Evolutionary conservation across 1,140 invertebrate genomes (phyloP).

Genomic region (Vollenhovia emeryi): DNA sequence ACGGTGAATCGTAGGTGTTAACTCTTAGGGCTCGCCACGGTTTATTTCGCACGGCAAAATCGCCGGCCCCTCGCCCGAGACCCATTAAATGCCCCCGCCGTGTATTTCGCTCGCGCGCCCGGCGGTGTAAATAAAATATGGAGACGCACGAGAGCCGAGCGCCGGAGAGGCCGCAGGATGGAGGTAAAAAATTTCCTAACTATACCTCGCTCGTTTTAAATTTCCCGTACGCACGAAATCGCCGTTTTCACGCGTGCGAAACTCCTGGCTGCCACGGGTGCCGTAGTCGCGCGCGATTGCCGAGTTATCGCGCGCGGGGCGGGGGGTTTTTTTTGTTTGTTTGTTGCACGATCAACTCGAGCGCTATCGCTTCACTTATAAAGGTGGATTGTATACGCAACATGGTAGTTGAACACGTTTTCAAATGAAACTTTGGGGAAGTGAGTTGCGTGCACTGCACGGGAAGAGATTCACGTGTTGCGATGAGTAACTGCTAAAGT

Average conservation of each 20-base stretch:
- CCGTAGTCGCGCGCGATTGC: conserved; percentile 11
- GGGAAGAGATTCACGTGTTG: background rate
- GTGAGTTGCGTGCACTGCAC: background rate
- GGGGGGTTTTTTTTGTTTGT: too few relatives aligned
- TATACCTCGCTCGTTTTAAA: conserved; percentile 2
- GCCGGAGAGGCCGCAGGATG: conserved; percentile 74
- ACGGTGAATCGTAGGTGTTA: conserved; percentile 11
- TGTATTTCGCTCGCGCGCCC: background rate
- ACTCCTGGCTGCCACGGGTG: conserved; percentile 1
- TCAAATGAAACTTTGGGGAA: background rate
- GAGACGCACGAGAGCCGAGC: conserved; percentile 68
- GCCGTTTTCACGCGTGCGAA: background rate
- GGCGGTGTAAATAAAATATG: conserved; percentile 72
- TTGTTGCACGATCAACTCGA: background rate
- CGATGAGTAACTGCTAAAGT: background rate
- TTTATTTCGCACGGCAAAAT: conserved; percentile 20
- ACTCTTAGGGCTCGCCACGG: background rate
- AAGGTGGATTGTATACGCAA: conserved; percentile 2
- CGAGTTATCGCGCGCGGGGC: background rate
- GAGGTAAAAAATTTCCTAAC: conserved; percentile 73
- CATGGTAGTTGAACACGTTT: conserved; percentile 26
- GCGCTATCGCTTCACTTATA: background rate
- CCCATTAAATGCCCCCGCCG: background rate
- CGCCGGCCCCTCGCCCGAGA: too few relatives aligned
- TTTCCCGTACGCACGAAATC: background rate